Base-by-base conservation (phyloP, 2,888 invertebrate genomes). In the Drosophila acutilabella region DNA sequence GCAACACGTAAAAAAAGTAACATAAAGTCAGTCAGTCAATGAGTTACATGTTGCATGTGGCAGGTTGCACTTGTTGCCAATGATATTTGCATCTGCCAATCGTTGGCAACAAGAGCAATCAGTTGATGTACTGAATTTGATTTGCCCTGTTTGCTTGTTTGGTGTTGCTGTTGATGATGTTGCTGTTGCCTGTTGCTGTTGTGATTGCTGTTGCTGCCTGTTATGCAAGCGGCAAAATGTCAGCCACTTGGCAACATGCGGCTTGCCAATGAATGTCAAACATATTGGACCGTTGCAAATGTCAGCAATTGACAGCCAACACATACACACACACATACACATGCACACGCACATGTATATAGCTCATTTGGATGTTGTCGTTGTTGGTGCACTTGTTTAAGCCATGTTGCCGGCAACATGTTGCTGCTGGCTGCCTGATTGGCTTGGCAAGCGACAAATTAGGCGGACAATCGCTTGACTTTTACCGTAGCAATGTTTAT, bases 161-260 rank as follows among this genome's bases (percentile, higher is more conserved):
- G 54, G 44, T 61, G 60, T 53, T 67, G 68, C 67, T 68, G 50
- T 47, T 36, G 67, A 30, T 60, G 67, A 16, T 54, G 61, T 41
- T 51, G 64, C n/a, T 50, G 65, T 38, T 60, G 45, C 41, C 23
- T 14, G 57, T 48, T 68, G 70, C 45, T 53, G 64, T 36, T 64
- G 71, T 23, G 60, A 69, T 48, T 80, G 74, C 38, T 50, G 78
- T 42, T 71, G 74, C 33, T 64, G 79, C 45, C 65, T 70, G 77
- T 84, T 81, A 78, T 82, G 85, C 82, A 83, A 83, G 80, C 83
- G 74, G 75, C 71, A 80, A 86, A 85, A 83, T 83, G 86, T 83
- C 86, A 84, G 83, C 81, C 83, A 85, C 86, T 83, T 80, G 85
- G 81, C 80, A 85, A 83, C 86, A 84, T 81, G 81, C 73, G 78